phyloP scores from a whole-genome alignment of 2,888 invertebrate genomes.

The Scaptomyza reducta region DNA sequence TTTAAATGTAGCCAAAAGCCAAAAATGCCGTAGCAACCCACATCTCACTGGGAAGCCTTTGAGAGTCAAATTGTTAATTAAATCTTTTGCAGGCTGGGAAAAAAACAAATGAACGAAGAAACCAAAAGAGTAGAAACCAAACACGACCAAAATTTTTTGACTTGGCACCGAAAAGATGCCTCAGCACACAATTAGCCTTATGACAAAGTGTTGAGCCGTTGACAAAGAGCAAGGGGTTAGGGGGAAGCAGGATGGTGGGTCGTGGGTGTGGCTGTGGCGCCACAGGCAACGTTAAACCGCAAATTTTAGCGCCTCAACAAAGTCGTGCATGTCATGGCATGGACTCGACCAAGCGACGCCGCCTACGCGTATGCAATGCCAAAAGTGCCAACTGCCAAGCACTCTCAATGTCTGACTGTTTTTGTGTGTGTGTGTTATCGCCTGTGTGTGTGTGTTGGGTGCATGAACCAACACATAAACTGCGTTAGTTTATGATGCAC shows the following conservation, averaged over 20 bases:
- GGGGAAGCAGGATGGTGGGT: neutral
- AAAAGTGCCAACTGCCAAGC: conserved; percentile 69
- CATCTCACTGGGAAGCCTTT: conserved; percentile 65
- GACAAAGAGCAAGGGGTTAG: conserved; percentile 19
- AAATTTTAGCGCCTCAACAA: conserved; percentile 78
- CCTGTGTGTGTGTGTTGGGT: conserved; percentile 49
- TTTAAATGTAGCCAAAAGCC: conserved; percentile 79
- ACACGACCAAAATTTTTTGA: conserved; percentile 23
- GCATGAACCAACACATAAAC: conserved; percentile 75
- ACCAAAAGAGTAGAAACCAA: conserved; percentile 10
- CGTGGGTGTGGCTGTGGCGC: conserved; percentile 49
- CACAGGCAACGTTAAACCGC: conserved; percentile 74
- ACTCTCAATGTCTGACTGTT: conserved; percentile 3
- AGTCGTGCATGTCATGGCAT: conserved; percentile 67
- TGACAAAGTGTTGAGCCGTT: conserved; percentile 69
- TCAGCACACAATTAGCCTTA: conserved; percentile 68
- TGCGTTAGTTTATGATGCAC: conserved; percentile 74
- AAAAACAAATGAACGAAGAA: neutral
- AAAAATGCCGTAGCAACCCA: conserved; percentile 50
- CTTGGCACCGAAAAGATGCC: conserved; percentile 55
- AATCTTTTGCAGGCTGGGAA: conserved; percentile 53
- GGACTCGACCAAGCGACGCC: conserved; percentile 69
- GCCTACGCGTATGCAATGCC: conserved; percentile 79
- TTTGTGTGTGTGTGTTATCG: conserved; percentile 10
- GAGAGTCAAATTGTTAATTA: conserved; percentile 77